Conservation (phyloP, 2,888 invertebrate genomes). For the Chrysolina americana region DNA sequence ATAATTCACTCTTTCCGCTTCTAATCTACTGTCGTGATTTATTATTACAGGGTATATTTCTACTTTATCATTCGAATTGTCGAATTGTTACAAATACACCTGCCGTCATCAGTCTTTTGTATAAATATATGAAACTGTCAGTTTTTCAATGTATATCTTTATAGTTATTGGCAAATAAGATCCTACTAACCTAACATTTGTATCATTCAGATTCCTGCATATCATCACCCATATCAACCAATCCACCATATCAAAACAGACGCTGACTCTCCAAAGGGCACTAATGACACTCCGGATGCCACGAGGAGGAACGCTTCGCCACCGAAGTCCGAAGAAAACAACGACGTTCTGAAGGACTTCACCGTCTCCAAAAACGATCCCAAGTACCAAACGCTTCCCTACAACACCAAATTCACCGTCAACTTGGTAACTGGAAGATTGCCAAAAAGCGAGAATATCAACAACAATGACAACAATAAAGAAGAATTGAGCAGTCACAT, state of each 20-base stretch:
- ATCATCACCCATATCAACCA: constrained; percentile 67
- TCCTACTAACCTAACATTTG: background rate
- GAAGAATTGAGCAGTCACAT: constrained; percentile 58
- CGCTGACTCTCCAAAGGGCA: constrained; percentile 57
- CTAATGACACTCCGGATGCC: constrained; percentile 58
- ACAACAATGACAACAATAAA: constrained; percentile 59
- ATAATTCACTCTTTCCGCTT: too few relatives aligned
- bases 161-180: too few relatives aligned
- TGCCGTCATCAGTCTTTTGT: too few relatives aligned
- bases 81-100: too few relatives aligned
- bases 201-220: constrained; percentile 65
- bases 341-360: constrained; percentile 77
- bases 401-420: constrained; percentile 87
- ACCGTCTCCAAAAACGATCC: constrained; percentile 88
- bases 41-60: too few relatives aligned
- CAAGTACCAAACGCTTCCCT: constrained; percentile 93
- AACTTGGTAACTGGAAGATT: constrained; percentile 70
- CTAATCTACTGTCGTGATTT: too few relatives aligned
- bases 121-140: too few relatives aligned
- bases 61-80: too few relatives aligned
- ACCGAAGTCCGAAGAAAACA: constrained; percentile 53
- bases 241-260: constrained; percentile 66
- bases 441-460: constrained; percentile 57
- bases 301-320: constrained; percentile 59
- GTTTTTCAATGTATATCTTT: too few relatives aligned